Conservation (phyloP, 2,888 invertebrate species). For the Mechanitis messenoides region DNA sequence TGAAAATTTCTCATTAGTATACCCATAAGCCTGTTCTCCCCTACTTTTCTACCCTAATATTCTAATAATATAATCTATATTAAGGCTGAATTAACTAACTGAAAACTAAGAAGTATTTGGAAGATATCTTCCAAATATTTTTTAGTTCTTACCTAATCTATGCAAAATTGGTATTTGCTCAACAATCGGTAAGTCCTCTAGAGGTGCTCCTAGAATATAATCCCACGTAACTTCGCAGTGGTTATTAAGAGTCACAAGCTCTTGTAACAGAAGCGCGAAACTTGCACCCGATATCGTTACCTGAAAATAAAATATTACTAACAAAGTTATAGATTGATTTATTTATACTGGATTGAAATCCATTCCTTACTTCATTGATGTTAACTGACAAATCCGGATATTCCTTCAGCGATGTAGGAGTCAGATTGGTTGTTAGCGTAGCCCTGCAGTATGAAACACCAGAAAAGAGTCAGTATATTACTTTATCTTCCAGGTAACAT, state of each 20-base stretch:
- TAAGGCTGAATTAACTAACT: no score
- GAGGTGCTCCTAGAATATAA: slow-evolving; percentile 82
- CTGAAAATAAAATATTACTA: slow-evolving; percentile 42
- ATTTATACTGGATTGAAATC: not conserved
- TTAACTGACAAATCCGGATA: slow-evolving; percentile 62
- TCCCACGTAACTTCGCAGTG: slow-evolving; percentile 85
- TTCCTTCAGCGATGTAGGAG: slow-evolving; percentile 50
- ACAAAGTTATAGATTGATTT: not conserved
- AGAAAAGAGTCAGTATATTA: slow-evolving; percentile 1
- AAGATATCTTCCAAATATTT: not conserved
- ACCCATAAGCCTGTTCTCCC: no score
- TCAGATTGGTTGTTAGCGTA: slow-evolving; percentile 60
- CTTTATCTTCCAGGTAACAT: no score
- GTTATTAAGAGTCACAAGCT: slow-evolving; percentile 83
- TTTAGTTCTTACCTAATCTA: slow-evolving; percentile 73
- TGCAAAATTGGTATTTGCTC: slow-evolving; percentile 89
- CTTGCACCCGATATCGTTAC: slow-evolving; percentile 77
- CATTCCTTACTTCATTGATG: slow-evolving; percentile 55
- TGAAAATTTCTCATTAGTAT: no score
- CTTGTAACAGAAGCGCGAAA: slow-evolving; percentile 81
- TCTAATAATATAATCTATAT: no score
- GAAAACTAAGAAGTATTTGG: no score
- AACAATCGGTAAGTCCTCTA: slow-evolving; percentile 86
- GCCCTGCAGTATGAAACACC: slow-evolving; percentile 45
- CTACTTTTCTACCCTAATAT: no score